These are phyloP conservation scores for Drosophila ironensis DNA, from an alignment of 1,140 invertebrate genomes.

Conservation along the genomic window DNA sequence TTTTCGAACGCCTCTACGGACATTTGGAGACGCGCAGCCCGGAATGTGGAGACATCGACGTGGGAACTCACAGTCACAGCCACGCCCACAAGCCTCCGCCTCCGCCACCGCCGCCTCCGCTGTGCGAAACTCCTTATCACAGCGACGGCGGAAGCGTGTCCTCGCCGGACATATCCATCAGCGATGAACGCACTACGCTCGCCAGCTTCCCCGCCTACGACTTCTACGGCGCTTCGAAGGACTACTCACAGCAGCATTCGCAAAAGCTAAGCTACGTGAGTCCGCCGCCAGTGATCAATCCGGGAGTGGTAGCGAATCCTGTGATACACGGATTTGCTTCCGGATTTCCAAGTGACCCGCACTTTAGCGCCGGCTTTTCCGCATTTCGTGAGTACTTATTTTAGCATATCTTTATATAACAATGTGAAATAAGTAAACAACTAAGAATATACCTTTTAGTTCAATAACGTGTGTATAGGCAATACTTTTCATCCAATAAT, in stretches of 20 bases:
- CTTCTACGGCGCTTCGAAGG: slow-evolving; percentile 37
- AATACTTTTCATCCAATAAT: too few relatives aligned
- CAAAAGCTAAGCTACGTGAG: slow-evolving; percentile 12
- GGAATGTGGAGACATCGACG: slow-evolving; percentile 65
- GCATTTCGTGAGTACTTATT: slow-evolving; percentile 74
- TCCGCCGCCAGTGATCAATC: slow-evolving; percentile 1
- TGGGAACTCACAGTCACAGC: slow-evolving; percentile 40
- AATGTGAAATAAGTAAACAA: too few relatives aligned
- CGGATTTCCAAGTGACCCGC: slow-evolving; percentile 59
- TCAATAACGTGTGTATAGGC: too few relatives aligned
- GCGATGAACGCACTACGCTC: slow-evolving; percentile 59
- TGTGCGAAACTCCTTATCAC: slow-evolving; percentile 67
- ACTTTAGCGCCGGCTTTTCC: slow-evolving; percentile 73
- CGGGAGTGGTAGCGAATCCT: slow-evolving; percentile 16
- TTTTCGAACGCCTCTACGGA: slow-evolving; percentile 84
- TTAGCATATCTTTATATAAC: too few relatives aligned
- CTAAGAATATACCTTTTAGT: background rate
- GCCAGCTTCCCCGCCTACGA: slow-evolving; percentile 49
- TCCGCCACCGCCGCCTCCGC: too few relatives aligned
- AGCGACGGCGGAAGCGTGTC: slow-evolving; percentile 72
- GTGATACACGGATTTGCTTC: slow-evolving; percentile 43
- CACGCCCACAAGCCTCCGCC: slow-evolving; percentile 27
- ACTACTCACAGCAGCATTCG: slow-evolving; percentile 18
- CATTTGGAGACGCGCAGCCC: slow-evolving; percentile 81
- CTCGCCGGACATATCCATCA: slow-evolving; percentile 76